Percentiles rank a stretch among this genome's conserved stretches.
Evolutionary conservation across 2,113 vertebrate species (phyloP).

Genomic region (Jacana jacana): DNA sequence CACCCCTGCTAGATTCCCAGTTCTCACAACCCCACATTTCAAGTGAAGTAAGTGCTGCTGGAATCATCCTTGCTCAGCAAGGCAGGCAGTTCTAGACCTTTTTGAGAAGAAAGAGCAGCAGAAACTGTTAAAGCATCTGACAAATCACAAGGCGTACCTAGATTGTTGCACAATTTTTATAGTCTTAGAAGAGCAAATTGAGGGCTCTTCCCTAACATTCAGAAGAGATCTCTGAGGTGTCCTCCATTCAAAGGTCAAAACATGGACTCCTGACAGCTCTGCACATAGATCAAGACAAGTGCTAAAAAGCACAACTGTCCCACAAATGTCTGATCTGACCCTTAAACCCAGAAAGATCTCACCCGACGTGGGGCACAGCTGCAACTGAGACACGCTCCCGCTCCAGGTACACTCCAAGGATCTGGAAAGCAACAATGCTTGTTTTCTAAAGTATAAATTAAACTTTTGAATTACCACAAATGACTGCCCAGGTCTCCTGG

Average conservation of each 20-base stretch:
- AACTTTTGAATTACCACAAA: not conserved
- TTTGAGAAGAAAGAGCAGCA: not conserved
- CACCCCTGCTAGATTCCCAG: not conserved
- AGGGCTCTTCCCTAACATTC: not conserved
- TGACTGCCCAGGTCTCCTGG: not conserved
- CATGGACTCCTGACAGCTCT: not conserved
- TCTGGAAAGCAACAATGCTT: not conserved
- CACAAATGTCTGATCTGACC: not conserved
- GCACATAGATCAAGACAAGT: not conserved
- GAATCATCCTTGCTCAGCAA: not conserved
- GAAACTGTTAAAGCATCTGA: not conserved
- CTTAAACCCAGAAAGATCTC: not conserved
- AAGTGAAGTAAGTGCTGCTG: not conserved
- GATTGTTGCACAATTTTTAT: not conserved
- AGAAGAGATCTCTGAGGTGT: not conserved
- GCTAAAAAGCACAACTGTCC: not conserved
- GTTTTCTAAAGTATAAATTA: not conserved
- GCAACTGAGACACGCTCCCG: accelerated
- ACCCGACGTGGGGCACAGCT: not conserved
- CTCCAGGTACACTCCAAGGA: not conserved
- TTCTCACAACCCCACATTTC: not conserved
- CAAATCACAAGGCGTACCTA: not conserved
- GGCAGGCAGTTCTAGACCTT: not conserved
- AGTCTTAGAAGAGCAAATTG: not conserved
- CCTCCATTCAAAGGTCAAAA: not conserved